Conservation (phyloP, 2,113 vertebrate species). For the Myodes glareolus region DNA sequence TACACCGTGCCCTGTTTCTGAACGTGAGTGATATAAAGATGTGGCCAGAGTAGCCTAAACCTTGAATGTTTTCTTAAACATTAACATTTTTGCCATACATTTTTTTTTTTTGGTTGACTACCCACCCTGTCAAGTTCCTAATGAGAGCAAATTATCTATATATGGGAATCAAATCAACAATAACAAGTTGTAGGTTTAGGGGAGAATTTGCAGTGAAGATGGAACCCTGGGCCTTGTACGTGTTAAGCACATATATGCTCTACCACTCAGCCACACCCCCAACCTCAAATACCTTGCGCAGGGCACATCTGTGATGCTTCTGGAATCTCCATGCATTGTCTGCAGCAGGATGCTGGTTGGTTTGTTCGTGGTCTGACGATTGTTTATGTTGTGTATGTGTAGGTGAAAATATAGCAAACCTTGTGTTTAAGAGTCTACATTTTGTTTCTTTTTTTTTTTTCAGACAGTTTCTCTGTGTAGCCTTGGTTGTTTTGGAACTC, state of each 20-base stretch:
- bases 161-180: neutral
- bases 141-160: constrained; percentile 1
- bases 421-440: neutral
- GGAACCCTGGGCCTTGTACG: neutral
- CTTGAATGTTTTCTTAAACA: constrained; percentile 23
- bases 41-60: neutral
- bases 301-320: neutral
- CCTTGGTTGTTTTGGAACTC: no score
- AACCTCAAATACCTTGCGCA: neutral
- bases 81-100: neutral
- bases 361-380: neutral
- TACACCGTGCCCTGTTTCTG: neutral
- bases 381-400: neutral
- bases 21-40: neutral
- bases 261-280: neutral
- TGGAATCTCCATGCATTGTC: neutral
- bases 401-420: neutral
- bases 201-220: no score
- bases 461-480: no score
- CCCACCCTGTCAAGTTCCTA: neutral
- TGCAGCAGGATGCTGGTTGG: neutral
- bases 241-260: neutral
- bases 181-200: neutral
- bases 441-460: neutral
- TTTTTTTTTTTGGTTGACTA: neutral